phyloP scores from a whole-genome alignment of 2,797 vertebrate species.

The Rhinophrynus dorsalis region DNA sequence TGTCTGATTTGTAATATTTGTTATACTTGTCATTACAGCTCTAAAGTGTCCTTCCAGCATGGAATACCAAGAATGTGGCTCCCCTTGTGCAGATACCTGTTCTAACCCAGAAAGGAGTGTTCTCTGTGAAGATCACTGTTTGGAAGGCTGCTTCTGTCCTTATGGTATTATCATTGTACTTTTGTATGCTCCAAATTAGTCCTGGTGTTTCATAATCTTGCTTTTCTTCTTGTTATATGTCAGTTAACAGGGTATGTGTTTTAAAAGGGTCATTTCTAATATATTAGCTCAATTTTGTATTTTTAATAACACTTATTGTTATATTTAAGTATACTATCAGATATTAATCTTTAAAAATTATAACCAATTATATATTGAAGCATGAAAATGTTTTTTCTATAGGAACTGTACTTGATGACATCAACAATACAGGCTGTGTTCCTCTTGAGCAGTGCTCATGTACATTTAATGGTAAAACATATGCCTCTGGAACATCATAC shows the following conservation, averaged over 20 bases:
- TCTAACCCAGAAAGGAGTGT: conserved; percentile 68
- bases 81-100: conserved; percentile 74
- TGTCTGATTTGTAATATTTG: no score
- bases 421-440: conserved; percentile 71
- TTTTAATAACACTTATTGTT: no score
- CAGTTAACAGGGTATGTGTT: no score
- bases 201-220: no score
- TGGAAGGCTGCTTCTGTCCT: conserved; percentile 81
- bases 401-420: conserved; percentile 82
- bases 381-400: not conserved
- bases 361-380: not conserved
- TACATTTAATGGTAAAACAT: conserved; percentile 66
- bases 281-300: no score
- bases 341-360: no score
- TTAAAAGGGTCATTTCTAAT: no score
- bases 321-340: no score
- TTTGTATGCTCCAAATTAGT: no score
- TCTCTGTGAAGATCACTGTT: conserved; percentile 75
- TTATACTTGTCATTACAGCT: conserved; percentile 64
- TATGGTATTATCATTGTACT: conserved; percentile 62
- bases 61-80: conserved; percentile 72
- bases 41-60: conserved; percentile 67
- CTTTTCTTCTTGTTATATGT: no score
- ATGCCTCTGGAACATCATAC: conserved; percentile 69
- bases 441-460: conserved; percentile 73